Base-by-base conservation (phyloP, 2,888 invertebrate species). In the Ormyrus labotus region DNA sequence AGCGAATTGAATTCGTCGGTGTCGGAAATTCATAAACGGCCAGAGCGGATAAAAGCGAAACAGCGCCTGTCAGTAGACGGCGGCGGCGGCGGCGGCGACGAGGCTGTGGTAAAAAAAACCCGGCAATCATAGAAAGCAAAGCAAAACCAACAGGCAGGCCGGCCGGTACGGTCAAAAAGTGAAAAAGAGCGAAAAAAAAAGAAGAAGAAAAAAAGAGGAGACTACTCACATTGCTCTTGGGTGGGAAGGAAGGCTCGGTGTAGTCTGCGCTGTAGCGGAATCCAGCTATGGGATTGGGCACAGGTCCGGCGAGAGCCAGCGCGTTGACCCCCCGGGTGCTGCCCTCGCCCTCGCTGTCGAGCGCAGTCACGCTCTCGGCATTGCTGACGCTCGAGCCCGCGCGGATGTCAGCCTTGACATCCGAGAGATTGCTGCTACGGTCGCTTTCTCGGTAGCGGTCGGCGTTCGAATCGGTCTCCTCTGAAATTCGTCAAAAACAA, bases 371-470 rank as follows among this genome's bases (percentile, higher is more conserved):
- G 92, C 93, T 93, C 88, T 94, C 94, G 91, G 93, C 93, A 89
- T 96, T 96, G 90, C 95, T 96, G 86, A 94, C 94, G 58, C 95
- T 96, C 82, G 96, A 95, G 9, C 95, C 95, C 67, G 97, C 97
- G 81, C 97, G 93, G 82, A 97, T 93, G 91, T 98, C 97, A 84
- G 97, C 93, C 91, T 98, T 98, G 89, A 97, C 92, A 91, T 97
- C 97, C 84, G 97, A 97, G 87, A 97, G 97, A 89, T 97, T 97
- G 72, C 97, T 97, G 87, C 97, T 97, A 84, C 96, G 93, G 90
- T 98, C 97, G 80, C 97, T 97, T 89, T 96, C 95, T 85, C 95
- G 89, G 85, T 91, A 91, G 81, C 90, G 89, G 86, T 91, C 90
- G 69, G 89, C 90, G 83, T 90, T 91, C 78, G 90, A 91, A 83